phyloP scores from a whole-genome alignment of 1,140 invertebrate genomes.

The Trinorchestia longiramus region DNA sequence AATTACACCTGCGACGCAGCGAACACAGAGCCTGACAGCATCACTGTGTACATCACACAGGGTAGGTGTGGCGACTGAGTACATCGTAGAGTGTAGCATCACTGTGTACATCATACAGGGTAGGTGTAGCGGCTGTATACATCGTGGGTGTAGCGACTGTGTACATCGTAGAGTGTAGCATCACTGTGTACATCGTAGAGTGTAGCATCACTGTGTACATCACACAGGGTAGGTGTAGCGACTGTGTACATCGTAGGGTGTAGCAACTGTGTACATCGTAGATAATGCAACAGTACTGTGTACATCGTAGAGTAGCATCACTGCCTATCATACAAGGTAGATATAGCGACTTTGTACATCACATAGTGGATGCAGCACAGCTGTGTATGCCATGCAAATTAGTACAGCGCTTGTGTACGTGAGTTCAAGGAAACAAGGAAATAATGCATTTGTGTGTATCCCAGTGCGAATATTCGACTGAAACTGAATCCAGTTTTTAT shows the following conservation, averaged over 20 bases:
- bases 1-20: conserved; percentile 98
- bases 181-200: not conserved
- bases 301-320: not conserved
- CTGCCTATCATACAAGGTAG: not conserved
- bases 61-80: conserved; percentile 52
- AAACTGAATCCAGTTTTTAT: too few species aligned
- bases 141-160: conserved; percentile 86
- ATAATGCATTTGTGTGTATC: too few species aligned
- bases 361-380: not conserved
- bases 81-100: conserved; percentile 85
- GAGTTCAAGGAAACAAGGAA: too few species aligned
- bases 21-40: conserved; percentile 89
- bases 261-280: conserved; percentile 22
- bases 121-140: conserved; percentile 70
- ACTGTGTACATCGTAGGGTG: not conserved
- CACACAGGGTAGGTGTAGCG: not conserved
- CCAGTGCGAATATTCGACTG: too few species aligned
- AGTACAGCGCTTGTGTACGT: not conserved
- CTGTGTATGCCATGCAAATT: not conserved
- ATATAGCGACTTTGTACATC: not conserved
- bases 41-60: conserved; percentile 85
- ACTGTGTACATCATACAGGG: conserved; percentile 82
- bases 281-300: too few species aligned
- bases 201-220: not conserved
- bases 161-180: conserved; percentile 74